Evolutionary conservation across 2,797 vertebrate species (phyloP).

Genomic region (Ambastaia sidthimunki): DNA sequence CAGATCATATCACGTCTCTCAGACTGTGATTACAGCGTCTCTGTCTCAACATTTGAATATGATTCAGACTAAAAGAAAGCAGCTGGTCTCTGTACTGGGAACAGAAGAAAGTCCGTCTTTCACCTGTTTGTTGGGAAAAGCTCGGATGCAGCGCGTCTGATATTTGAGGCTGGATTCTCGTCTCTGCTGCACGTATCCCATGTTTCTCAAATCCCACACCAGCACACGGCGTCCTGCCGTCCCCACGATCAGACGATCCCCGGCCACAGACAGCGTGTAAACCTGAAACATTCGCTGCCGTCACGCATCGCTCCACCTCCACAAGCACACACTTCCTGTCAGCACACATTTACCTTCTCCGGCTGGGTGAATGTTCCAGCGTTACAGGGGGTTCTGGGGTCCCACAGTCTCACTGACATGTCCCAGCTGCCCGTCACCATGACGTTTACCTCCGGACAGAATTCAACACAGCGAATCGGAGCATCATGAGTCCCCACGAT

Average conservation of each 20-base stretch:
- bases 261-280: slow-evolving; percentile 95
- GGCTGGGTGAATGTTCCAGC: slow-evolving; percentile 97
- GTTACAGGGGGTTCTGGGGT: slow-evolving; percentile 95
- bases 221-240: slow-evolving; percentile 93
- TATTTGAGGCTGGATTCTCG: slow-evolving; percentile 97
- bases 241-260: slow-evolving; percentile 94
- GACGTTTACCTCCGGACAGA: slow-evolving; percentile 97
- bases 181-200: slow-evolving; percentile 98
- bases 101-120: neutral
- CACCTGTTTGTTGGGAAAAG: slow-evolving; percentile 98
- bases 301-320: neutral
- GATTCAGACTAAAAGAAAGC: no score
- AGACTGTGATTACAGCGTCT: no score
- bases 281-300: slow-evolving; percentile 76
- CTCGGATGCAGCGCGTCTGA: slow-evolving; percentile 95
- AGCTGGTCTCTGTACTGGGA: no score
- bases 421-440: slow-evolving; percentile 99
- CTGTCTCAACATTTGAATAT: no score
- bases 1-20: no score
- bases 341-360: slow-evolving; percentile 85
- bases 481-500: slow-evolving; percentile 96
- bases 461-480: slow-evolving; percentile 95
- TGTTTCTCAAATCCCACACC: slow-evolving; percentile 98
- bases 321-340: neutral
- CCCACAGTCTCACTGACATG: slow-evolving; percentile 95